phyloP scores from a whole-genome alignment of 2,797 vertebrate genomes.

The Gymnoscopelus braueri region DNA sequence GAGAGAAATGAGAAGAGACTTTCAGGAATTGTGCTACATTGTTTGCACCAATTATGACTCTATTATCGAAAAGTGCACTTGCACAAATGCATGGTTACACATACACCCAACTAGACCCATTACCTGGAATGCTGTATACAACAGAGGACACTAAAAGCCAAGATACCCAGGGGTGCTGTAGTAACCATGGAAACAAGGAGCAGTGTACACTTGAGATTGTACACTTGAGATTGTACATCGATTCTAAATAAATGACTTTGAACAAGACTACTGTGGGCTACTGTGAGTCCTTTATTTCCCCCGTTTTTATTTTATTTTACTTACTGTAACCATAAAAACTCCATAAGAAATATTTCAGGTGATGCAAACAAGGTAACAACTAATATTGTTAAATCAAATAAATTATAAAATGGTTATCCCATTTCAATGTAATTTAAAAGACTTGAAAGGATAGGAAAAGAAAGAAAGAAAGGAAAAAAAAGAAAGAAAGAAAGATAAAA shows the following conservation, averaged over 20 bases:
- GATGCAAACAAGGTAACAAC: slow-evolving; percentile 80
- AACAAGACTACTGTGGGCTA: background rate
- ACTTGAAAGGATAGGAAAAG: slow-evolving; percentile 66
- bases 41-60: slow-evolving; percentile 70
- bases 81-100: slow-evolving; percentile 8
- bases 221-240: slow-evolving; percentile 25
- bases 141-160: slow-evolving; percentile 23
- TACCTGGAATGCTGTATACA: slow-evolving; percentile 19
- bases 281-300: too few relatives aligned
- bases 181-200: slow-evolving; percentile 60
- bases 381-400: slow-evolving; percentile 50
- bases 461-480: slow-evolving; percentile 62
- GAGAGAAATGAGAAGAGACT: slow-evolving; percentile 55
- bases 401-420: slow-evolving; percentile 53
- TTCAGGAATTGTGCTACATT: slow-evolving; percentile 73
- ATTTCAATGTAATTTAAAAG: slow-evolving; percentile 73
- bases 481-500: slow-evolving; percentile 56
- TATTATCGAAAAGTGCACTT: slow-evolving; percentile 10
- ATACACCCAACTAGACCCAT: slow-evolving; percentile 7
- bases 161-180: slow-evolving; percentile 19
- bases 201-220: slow-evolving; percentile 23
- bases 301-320: too few relatives aligned
- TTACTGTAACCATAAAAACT: background rate
- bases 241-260: slow-evolving; percentile 2
- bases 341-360: slow-evolving; percentile 10